These are phyloP conservation scores for Takifugu rubripes DNA, from an alignment of 2,797 vertebrate species.

Conservation along the genomic window DNA sequence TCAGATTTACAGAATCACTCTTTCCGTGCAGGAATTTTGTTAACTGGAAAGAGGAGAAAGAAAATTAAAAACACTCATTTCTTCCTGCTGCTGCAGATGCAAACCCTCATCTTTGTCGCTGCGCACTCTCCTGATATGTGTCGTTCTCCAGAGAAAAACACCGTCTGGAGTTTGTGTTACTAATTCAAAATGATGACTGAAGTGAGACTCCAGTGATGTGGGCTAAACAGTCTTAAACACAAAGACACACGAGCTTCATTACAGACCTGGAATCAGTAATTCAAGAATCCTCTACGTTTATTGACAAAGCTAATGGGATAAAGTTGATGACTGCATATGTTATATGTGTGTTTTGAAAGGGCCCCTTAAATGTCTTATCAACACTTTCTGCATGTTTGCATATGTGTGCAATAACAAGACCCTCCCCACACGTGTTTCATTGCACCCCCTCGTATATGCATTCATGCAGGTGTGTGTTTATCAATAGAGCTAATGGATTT, in stretches of 20 bases:
- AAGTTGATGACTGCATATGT: slow-evolving; percentile 9
- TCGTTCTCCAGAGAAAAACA: too few relatives aligned
- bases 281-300: slow-evolving; percentile 14
- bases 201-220: too few relatives aligned
- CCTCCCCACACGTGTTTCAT: slow-evolving; percentile 32
- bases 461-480: slow-evolving; percentile 60
- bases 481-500: slow-evolving; percentile 74
- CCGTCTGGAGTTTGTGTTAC: too few relatives aligned
- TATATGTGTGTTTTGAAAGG: slow-evolving; percentile 11
- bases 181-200: too few relatives aligned
- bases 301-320: slow-evolving; percentile 28
- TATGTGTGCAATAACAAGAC: slow-evolving; percentile 22
- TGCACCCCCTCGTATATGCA: slow-evolving; percentile 5
- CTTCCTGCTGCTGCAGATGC: slow-evolving; percentile 18
- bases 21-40: slow-evolving; percentile 65
- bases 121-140: too few relatives aligned
- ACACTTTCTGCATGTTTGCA: slow-evolving; percentile 6
- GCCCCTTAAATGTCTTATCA: slow-evolving; percentile 11
- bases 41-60: slow-evolving; percentile 14
- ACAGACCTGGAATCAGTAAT: not conserved
- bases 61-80: slow-evolving; percentile 34
- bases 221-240: not conserved
- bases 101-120: slow-evolving; percentile 9
- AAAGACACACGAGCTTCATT: slow-evolving; percentile 9
- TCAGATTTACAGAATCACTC: slow-evolving; percentile 67